Conservation (phyloP, 2,113 vertebrate species). For the Guaruba guarouba region DNA sequence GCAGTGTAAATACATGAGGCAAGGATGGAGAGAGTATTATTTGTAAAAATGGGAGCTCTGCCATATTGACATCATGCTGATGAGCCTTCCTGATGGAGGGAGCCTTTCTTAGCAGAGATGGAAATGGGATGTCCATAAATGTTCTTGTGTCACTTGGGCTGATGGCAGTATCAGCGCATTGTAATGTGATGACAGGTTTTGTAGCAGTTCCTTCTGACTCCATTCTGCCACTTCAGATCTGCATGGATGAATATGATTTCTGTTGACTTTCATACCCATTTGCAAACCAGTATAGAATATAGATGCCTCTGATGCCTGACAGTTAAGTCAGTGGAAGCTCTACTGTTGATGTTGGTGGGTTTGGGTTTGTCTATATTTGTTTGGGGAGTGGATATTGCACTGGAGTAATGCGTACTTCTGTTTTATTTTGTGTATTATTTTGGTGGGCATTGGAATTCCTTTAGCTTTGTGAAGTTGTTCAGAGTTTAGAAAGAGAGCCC, state of each 20-base stretch:
- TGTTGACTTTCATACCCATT: background rate
- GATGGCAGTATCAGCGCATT: background rate
- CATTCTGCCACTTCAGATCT: background rate
- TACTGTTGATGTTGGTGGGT: background rate
- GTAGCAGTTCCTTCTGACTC: background rate
- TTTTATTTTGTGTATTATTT: background rate
- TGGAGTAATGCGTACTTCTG: accelerated
- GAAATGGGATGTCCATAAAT: background rate
- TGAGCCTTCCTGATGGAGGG: background rate
- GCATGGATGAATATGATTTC: accelerated
- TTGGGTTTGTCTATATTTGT: background rate
- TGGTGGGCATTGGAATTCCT: background rate
- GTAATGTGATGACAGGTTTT: background rate
- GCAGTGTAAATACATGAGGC: accelerated
- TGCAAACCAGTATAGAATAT: background rate
- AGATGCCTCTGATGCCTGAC: background rate
- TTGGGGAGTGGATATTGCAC: background rate
- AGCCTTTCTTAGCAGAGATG: background rate
- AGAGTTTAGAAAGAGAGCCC: background rate
- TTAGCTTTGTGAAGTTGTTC: background rate
- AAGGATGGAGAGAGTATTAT: background rate
- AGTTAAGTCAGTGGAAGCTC: background rate
- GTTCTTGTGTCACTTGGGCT: background rate
- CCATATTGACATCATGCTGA: background rate
- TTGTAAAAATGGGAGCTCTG: background rate